These are phyloP conservation scores for Hucho hucho DNA, from an alignment of 2,113 vertebrate genomes.

Conservation along the genomic window DNA sequence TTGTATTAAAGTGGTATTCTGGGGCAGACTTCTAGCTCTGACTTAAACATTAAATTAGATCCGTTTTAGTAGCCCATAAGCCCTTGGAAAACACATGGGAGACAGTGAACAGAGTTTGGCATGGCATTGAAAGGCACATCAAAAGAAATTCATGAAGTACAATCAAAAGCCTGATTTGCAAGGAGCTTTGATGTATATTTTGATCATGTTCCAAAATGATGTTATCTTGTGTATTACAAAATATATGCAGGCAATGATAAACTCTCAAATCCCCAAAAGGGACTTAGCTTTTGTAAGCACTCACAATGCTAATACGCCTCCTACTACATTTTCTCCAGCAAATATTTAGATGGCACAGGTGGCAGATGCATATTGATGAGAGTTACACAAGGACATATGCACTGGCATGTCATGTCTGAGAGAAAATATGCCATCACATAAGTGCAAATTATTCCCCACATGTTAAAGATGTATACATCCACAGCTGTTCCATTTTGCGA, in stretches of 20 bases:
- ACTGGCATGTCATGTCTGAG: background rate
- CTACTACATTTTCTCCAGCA: background rate
- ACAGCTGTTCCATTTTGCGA: too few species aligned
- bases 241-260: conserved; percentile 32
- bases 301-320: background rate
- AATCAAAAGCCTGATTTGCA: conserved; percentile 58
- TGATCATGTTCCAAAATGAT: conserved; percentile 47
- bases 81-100: conserved; percentile 38
- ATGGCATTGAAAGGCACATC: conserved; percentile 73
- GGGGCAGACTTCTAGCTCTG: conserved; percentile 39
- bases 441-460: too few species aligned
- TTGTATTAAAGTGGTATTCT: conserved; percentile 34
- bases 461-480: too few species aligned
- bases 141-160: conserved; percentile 64
- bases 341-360: conserved; percentile 24
- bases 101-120: conserved; percentile 36
- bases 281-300: conserved; percentile 27
- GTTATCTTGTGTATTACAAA: conserved; percentile 54
- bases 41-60: conserved; percentile 50
- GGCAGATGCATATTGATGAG: conserved; percentile 15
- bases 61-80: conserved; percentile 50
- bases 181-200: conserved; percentile 69
- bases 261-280: conserved; percentile 28
- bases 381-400: background rate
- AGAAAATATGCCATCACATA: background rate